These are phyloP conservation scores for Polietes domitor DNA, from an alignment of 2,888 invertebrate species.

Conservation along the genomic window DNA sequence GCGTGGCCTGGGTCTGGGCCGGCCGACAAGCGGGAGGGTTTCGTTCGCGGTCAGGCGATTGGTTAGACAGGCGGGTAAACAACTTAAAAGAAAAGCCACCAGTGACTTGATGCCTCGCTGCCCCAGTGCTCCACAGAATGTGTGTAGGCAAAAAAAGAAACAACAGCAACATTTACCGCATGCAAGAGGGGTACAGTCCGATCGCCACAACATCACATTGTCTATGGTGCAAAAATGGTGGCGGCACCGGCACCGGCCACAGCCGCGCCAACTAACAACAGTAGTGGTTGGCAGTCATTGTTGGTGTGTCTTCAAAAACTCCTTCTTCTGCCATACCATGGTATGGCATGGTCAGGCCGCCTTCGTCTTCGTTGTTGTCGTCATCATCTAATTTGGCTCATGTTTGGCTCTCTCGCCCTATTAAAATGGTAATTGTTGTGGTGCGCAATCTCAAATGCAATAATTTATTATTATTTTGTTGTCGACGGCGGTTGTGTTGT, in stretches of 20 bases:
- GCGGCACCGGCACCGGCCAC: too few species aligned
- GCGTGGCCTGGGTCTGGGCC: constrained; percentile 1
- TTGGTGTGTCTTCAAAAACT: not conserved
- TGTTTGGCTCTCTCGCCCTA: constrained; percentile 52
- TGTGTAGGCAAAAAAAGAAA: constrained; percentile 35
- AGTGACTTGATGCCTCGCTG: constrained; percentile 78
- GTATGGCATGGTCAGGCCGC: too few species aligned
- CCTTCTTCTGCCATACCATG: constrained; percentile 4
- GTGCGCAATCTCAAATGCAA: constrained; percentile 29
- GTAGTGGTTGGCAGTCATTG: not conserved
- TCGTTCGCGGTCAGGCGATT: constrained; percentile 26
- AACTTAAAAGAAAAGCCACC: constrained; percentile 39
- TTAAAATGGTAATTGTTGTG: constrained; percentile 61
- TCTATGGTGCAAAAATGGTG: constrained; percentile 6
- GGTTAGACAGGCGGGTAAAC: constrained; percentile 24
- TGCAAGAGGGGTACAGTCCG: constrained; percentile 15
- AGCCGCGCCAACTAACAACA: constrained; percentile 21
- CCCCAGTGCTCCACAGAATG: constrained; percentile 79
- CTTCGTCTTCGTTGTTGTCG: too few species aligned
- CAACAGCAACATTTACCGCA: constrained; percentile 62
- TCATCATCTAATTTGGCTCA: constrained; percentile 51
- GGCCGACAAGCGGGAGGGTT: constrained; percentile 35
- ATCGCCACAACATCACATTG: constrained; percentile 7
- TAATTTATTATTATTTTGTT: constrained; percentile 31
- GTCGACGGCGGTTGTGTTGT: not conserved